Conservation (phyloP, 1,140 invertebrate genomes). For the Globodera ellingtonae region DNA sequence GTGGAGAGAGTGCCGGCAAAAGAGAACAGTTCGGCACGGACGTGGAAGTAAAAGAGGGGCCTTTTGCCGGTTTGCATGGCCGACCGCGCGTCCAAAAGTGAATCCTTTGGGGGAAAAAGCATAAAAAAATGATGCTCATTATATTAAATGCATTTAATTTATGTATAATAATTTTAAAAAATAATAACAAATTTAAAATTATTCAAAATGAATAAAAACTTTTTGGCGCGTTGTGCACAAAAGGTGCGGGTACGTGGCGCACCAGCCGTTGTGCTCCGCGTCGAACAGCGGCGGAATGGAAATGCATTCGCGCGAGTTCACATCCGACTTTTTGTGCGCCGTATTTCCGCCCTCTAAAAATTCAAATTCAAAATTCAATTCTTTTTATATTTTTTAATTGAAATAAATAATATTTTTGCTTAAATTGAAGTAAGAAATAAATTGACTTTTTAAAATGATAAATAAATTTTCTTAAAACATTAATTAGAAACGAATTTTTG, state of each 20-base stretch:
- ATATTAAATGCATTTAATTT: too few species aligned
- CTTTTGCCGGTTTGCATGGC: conserved; percentile 59
- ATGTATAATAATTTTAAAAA: too few species aligned
- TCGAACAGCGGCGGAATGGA: conserved; percentile 64
- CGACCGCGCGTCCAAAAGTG: conserved; percentile 55
- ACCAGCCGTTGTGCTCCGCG: conserved; percentile 53
- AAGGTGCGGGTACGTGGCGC: conserved; percentile 64
- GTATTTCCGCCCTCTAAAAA: conserved; percentile 62
- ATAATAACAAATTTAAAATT: neutral
- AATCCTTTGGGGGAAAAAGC: conserved; percentile 32
- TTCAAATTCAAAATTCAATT: too few species aligned
- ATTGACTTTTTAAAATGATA: too few species aligned
- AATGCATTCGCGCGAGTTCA: conserved; percentile 63
- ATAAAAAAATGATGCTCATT: neutral
- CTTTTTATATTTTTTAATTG: too few species aligned
- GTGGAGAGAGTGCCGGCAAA: conserved; percentile 57
- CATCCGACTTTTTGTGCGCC: conserved; percentile 64
- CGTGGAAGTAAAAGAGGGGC: conserved; percentile 64
- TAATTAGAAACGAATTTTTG: too few species aligned
- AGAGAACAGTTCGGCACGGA: conserved; percentile 58
- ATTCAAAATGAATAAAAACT: conserved; percentile 1
- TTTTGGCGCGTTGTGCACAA: conserved; percentile 64
- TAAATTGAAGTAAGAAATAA: too few species aligned
- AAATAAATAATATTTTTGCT: too few species aligned
- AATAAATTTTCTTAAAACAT: too few species aligned